These are phyloP conservation scores for Todus mexicanus DNA, from an alignment of 2,797 vertebrate genomes.

Conservation along the genomic window DNA sequence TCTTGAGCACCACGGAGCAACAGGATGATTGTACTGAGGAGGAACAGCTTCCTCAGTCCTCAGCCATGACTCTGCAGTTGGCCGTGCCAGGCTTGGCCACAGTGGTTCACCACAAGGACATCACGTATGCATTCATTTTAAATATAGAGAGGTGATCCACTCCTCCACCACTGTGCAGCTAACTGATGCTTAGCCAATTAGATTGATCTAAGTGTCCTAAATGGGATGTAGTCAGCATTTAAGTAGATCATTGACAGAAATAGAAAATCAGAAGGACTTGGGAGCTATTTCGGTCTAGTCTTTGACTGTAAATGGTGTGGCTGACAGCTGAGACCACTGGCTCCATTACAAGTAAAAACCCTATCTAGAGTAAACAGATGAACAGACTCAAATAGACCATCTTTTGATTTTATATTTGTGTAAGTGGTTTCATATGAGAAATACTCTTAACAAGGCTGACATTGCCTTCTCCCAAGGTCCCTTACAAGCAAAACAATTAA, in stretches of 20 bases:
- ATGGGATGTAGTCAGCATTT: conserved; percentile 28
- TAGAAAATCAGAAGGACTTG: conserved; percentile 44
- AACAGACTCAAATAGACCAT: background rate
- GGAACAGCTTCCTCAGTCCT: background rate
- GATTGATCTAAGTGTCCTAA: background rate
- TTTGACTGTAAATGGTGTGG: conserved; percentile 61
- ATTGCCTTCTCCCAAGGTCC: background rate
- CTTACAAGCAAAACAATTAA: background rate
- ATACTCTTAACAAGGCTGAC: background rate
- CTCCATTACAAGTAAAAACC: conserved; percentile 34
- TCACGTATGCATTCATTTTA: background rate
- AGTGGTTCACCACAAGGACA: background rate
- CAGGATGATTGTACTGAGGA: background rate
- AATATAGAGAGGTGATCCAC: background rate
- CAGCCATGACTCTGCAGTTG: background rate
- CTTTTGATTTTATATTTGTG: background rate
- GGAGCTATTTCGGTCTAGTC: conserved; percentile 37
- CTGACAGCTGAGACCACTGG: conserved; percentile 40
- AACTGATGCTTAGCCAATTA: conserved; percentile 6
- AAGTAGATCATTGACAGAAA: conserved; percentile 55
- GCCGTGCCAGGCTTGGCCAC: background rate
- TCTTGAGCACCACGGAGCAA: background rate
- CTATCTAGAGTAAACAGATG: conserved; percentile 23
- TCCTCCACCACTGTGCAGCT: accelerated
- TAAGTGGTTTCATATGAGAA: background rate